Evolutionary conservation across 2,113 vertebrate genomes (phyloP), one percentile per base, ranked within the genome.

Genomic region (Rhinichthys klamathensis): DNA sequence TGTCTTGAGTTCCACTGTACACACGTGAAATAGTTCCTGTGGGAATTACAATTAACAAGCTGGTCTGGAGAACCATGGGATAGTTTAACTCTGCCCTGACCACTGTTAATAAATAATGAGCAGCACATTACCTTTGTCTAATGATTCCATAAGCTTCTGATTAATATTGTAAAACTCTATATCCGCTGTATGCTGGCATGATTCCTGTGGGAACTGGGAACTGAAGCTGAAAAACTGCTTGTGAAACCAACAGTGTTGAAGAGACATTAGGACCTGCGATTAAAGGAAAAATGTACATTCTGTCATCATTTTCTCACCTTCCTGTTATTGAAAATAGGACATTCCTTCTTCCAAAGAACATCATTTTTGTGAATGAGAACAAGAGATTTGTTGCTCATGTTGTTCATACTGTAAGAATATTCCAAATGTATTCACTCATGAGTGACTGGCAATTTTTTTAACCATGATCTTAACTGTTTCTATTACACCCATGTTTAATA

Each of bases 51-150:
- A 70, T 58, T 51, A 67, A 81, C 25, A 27, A 30, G 23, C 38
- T 41, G 78, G 35, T 35, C 65, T 27, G 30, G 18, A 72, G 27
- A 80, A 63, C 67, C 85, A 35, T 70, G 80, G 63, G 81, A 83
- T 72, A 81, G 35, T 84, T 86, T 88, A 85, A 84, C 86, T 86
- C 81, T 8, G 51, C 72, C 56, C 51, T 84, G 69, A 82, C 82
- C 67, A 38, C 70, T 75, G 86, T 89, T 89, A 89, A 89, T 89
- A 86, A 61, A 75, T 89, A 88, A 86, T 84, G 77, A 86, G 82
- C 23, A 67, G 69, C 44, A 84, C 73, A 82, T 82, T 85, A 87
- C 82, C 74, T 60, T 63, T 88, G 87, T 89, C 58, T 89, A 89
- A 89, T 86, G 70, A 89, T 89, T 89, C 87, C 69, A 85, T 86